Evolutionary conservation across 2,797 vertebrate species (phyloP), one percentile per base, ranked within the genome.

Genomic region (Chiropotes sagulatus): DNA sequence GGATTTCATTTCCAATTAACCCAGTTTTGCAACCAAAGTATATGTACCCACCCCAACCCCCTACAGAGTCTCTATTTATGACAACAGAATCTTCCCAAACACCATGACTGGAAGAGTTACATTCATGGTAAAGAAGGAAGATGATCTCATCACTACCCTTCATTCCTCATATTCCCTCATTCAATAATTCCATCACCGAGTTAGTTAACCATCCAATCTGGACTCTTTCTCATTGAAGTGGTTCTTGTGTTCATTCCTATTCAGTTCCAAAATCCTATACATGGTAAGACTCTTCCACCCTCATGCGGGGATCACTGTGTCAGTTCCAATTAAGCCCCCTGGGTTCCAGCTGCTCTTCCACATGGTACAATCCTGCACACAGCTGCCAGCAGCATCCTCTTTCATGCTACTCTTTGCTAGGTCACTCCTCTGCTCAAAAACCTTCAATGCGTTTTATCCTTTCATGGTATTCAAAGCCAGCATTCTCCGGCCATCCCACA

Each of bases 1-100:
- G 39, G 54, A 84, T 97, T 96, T 94, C 90, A 87, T 89, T 90
- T 94, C 36, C 36, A 94, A 81, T 70, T 92, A 96, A 82, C 33
- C 75, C 83, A 97, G 85, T 84, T 95, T 80, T 90, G 39, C 36
- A 88, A 93, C 26, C 70, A 79, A 88, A 92, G 14, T 88, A 48
- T 50, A 76, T 2, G 39, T 24, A 4, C 5, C 41, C 15, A 50
- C 48, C 13, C 3, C 54, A 7, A 5, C 36, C 1, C 39, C 70
- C 58, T 48, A 48, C 22, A 8, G 20, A 28, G 4, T 75, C 86
- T 95, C 39, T 57, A 46, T 81, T 91, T 81, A 94, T 79, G 73
- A 73, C 58, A 96, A 72, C 1, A 81, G 46, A 44, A 78, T 83
- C n/a, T 36, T 92, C 33, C 44, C 39, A 88, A 67, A 15, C 30